These are phyloP conservation scores for Danio albolineatus DNA, from an alignment of 2,797 vertebrate species.

Conservation along the genomic window DNA sequence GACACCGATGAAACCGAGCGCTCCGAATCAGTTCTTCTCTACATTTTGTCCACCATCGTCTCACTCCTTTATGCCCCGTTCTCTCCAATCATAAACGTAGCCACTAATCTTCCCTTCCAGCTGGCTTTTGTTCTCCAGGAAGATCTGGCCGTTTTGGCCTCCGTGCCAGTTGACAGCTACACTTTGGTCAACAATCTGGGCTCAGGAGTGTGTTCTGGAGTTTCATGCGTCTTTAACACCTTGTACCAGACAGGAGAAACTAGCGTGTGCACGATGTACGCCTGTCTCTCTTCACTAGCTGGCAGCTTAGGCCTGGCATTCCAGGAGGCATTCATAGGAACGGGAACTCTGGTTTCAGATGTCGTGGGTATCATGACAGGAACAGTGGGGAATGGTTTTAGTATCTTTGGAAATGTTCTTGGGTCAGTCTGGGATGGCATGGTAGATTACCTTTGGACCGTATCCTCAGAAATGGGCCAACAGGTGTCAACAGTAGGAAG, in stretches of 20 bases:
- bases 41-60: conserved; percentile 69
- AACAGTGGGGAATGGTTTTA: conserved; percentile 66
- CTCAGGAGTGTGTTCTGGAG: conserved; percentile 71
- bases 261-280: conserved; percentile 63
- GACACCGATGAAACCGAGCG: conserved; percentile 44
- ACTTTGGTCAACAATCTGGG: conserved; percentile 72
- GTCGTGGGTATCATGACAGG: conserved; percentile 67
- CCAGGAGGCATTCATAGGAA: conserved; percentile 70
- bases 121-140: conserved; percentile 75
- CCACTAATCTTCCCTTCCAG: conserved; percentile 75
- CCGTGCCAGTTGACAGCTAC: conserved; percentile 71
- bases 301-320: conserved; percentile 70
- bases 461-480: conserved; percentile 75
- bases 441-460: conserved; percentile 67
- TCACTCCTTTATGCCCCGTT: conserved; percentile 74
- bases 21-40: conserved; percentile 65
- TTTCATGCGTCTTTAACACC: conserved; percentile 62
- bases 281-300: conserved; percentile 69
- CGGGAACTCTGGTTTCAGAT: conserved; percentile 73
- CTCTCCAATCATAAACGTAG: conserved; percentile 69
- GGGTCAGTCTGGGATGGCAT: conserved; percentile 71
- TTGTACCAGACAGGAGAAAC: conserved; percentile 62
- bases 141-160: conserved; percentile 72
- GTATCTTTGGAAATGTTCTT: conserved; percentile 63
- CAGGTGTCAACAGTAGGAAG: conserved; percentile 71